A percentile compares a stretch with the other conserved stretches of the same genome.
Conservation (phyloP, 2,113 vertebrate species). For the Galemys pyrenaicus region DNA sequence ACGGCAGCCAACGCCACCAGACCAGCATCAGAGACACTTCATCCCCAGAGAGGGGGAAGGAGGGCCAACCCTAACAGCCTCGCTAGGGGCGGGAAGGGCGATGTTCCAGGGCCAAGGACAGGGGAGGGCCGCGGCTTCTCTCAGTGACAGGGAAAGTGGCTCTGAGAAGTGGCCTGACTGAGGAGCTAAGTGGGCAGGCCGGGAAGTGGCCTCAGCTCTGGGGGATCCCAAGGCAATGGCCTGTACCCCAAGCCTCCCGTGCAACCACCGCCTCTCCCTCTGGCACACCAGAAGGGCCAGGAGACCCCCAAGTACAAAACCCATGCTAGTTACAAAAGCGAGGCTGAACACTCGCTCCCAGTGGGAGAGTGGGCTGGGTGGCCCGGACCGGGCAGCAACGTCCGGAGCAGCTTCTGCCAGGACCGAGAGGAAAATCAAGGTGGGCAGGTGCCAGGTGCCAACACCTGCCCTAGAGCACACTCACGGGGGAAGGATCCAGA, state of each 20-base stretch:
- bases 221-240: background rate
- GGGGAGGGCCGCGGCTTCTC: background rate
- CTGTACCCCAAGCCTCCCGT: background rate
- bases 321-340: background rate
- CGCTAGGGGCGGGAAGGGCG: background rate
- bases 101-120: background rate
- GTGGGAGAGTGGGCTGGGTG: background rate
- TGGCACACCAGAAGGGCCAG: background rate
- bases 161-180: background rate
- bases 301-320: background rate
- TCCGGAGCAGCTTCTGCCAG: background rate
- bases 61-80: background rate
- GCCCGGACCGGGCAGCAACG: background rate
- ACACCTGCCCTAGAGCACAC: too few relatives aligned
- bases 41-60: slow-evolving; percentile 14
- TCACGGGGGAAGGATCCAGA: background rate
- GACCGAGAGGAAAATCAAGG: background rate
- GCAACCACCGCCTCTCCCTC: background rate
- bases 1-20: slow-evolving; percentile 9
- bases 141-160: background rate
- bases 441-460: background rate
- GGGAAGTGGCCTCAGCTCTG: background rate
- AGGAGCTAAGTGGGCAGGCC: background rate
- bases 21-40: slow-evolving; percentile 2
- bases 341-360: background rate